A percentile compares a stretch with the other conserved stretches of the same genome.
Conservation (phyloP, 2,113 vertebrate genomes). For the Bos javanicus region DNA sequence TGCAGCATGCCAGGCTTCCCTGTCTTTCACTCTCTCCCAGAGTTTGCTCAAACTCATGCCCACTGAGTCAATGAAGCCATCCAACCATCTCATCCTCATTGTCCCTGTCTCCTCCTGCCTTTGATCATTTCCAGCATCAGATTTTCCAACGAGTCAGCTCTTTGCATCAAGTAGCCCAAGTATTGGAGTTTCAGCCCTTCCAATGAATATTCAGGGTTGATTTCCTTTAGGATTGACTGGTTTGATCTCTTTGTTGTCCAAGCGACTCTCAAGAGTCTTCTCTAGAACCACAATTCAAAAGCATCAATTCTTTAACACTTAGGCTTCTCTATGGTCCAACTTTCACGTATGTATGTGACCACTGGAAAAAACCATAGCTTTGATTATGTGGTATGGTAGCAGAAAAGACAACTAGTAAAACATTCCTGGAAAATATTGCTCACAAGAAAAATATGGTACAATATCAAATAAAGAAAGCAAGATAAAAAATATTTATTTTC, state of each 20-base stretch:
- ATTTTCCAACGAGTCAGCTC: not conserved
- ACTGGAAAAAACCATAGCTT: not conserved
- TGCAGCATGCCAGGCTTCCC: not conserved
- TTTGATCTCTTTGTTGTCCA: not conserved
- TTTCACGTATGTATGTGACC: not conserved
- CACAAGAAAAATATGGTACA: not conserved
- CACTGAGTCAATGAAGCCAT: not conserved
- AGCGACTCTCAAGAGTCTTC: not conserved
- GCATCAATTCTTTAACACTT: not conserved
- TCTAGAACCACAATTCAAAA: not conserved
- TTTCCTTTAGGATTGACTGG: not conserved
- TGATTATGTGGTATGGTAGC: not conserved
- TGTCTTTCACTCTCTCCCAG: not conserved
- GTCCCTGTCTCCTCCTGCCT: not conserved
- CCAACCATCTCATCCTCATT: not conserved
- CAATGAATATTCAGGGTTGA: not conserved
- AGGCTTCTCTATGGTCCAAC: not conserved
- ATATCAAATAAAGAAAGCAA: not conserved
- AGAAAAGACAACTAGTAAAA: not conserved
- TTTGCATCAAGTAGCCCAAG: not conserved
- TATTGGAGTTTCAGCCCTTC: not conserved
- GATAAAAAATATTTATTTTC: not conserved
- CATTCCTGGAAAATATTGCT: not conserved
- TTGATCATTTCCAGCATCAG: not conserved
- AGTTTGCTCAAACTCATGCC: not conserved